phyloP scores from a whole-genome alignment of 2,888 invertebrate species.

The Sinhomidia bicolor region DNA sequence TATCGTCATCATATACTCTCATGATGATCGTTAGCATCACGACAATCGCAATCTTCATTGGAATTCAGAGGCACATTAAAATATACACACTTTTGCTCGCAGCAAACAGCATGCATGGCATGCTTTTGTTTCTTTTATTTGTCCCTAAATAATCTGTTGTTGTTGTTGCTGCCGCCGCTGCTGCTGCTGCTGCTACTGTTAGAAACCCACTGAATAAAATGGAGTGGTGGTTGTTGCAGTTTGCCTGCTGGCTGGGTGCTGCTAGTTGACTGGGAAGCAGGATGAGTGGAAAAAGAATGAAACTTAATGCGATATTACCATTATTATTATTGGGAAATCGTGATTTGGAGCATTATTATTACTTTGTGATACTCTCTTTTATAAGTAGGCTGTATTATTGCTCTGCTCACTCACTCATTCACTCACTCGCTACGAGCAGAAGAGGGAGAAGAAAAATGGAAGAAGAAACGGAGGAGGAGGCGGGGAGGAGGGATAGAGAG shows the following conservation, averaged over 20 bases:
- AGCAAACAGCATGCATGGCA: too few relatives aligned
- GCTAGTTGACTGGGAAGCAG: background rate
- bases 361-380: background rate
- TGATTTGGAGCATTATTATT: conserved; percentile 51
- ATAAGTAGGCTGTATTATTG: background rate
- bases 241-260: background rate
- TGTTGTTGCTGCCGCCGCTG: too few relatives aligned
- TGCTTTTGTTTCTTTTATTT: too few relatives aligned
- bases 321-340: conserved; percentile 45
- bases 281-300: background rate
- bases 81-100: too few relatives aligned
- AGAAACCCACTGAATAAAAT: too few relatives aligned
- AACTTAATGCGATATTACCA: conserved; percentile 31
- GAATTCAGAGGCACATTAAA: background rate
- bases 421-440: background rate
- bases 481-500: background rate
- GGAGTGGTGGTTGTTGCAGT: background rate
- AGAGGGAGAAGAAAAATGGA: background rate
- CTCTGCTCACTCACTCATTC: background rate
- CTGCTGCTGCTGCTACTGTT: too few relatives aligned
- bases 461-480: background rate
- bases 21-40: too few relatives aligned
- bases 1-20: background rate
- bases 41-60: conserved; percentile 2
- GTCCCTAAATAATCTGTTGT: too few relatives aligned